These are phyloP conservation scores for Aplysina aerophoba DNA, from an alignment of 37 sponge, comb jelly and placozoan species.

Conservation along the genomic window DNA sequence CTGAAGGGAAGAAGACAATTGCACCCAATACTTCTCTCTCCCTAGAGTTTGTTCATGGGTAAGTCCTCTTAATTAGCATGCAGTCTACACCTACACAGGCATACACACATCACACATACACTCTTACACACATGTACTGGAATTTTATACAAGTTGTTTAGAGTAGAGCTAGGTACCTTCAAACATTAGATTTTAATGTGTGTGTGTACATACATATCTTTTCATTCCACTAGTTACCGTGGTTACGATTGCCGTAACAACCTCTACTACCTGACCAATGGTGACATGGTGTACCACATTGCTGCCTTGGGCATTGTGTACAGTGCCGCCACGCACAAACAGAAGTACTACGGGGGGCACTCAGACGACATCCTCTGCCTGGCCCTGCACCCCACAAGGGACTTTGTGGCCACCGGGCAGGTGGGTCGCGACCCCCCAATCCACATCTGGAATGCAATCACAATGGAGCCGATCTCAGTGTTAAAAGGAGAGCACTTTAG, in stretches of 20 bases:
- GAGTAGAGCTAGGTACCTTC: not conserved
- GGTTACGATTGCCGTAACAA: constrained; percentile 97
- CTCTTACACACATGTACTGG: constrained; percentile 11
- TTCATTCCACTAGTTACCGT: constrained; percentile 76
- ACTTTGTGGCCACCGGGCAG: constrained; percentile 68
- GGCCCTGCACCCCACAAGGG: constrained; percentile 82
- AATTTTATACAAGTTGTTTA: no score
- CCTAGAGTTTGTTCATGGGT: constrained; percentile 93
- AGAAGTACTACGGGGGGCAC: constrained; percentile 88
- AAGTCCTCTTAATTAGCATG: not conserved
- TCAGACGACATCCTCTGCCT: constrained; percentile 98
- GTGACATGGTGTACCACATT: constrained; percentile 92
- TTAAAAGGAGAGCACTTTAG: constrained; percentile 87
- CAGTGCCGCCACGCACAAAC: constrained; percentile 73
- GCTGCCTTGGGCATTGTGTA: constrained; percentile 97
- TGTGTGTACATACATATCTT: not conserved
- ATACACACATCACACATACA: constrained; percentile 35
- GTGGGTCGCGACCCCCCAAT: constrained; percentile 88
- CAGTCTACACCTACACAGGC: not conserved
- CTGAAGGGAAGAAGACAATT: constrained; percentile 32
- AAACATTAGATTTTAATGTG: not conserved
- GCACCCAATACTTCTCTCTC: constrained; percentile 57
- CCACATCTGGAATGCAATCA: constrained; percentile 89
- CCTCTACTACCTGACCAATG: constrained; percentile 85
- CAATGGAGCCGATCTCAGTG: constrained; percentile 85